Base-by-base conservation (phyloP, 92 coral and sea anemone species). In the Parazoanthus swiftii region DNA sequence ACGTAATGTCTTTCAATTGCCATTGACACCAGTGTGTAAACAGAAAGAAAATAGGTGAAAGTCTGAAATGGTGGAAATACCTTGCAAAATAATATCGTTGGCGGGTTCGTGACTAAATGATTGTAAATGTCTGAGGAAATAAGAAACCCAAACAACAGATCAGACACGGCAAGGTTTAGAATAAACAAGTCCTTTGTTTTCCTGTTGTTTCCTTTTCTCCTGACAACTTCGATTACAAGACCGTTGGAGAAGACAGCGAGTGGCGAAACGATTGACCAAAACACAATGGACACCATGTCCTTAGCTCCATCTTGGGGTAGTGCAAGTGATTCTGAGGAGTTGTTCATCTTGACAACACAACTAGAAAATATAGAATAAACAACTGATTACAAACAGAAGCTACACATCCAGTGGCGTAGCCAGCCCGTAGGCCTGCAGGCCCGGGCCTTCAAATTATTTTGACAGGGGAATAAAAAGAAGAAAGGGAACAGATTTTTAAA, bases 171-270 rank as follows among this genome's bases (percentile, higher is more conserved):
- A 13, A 79, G 82, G 82, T 51, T 79, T 0, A 51, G 38, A 51
- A 79, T 79, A 11, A 79, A 79, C n/a, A 79, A 79, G n/a, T 79
- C 83, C 6, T 56, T 79, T 79, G 70, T 51, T 79, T 79, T 79
- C 44, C 83, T 26, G 42, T 18, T 29, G 43, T 51, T 79, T 16
- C 83, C 68, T 35, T 79, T 79, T 51, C 83, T 79, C 66, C 65
- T 79, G 63, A 79, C 16, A 48, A 79, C 70, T 51, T 51, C 68
- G 39, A 79, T 25, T 3, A 79, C 83, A 37, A 79, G 63, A 26
- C 66, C 6, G 67, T 79, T 79, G n/a, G 83, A 39, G 39, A 79
- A 15, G n/a, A 79, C 23, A 46, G 83, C 67, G 10, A 79, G 66
- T 26, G 66, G 66, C 46, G 65, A 21, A 79, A 79, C 38, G 5